These are phyloP conservation scores for Tinamus guttatus DNA, from an alignment of 2,113 vertebrate genomes.

Conservation along the genomic window DNA sequence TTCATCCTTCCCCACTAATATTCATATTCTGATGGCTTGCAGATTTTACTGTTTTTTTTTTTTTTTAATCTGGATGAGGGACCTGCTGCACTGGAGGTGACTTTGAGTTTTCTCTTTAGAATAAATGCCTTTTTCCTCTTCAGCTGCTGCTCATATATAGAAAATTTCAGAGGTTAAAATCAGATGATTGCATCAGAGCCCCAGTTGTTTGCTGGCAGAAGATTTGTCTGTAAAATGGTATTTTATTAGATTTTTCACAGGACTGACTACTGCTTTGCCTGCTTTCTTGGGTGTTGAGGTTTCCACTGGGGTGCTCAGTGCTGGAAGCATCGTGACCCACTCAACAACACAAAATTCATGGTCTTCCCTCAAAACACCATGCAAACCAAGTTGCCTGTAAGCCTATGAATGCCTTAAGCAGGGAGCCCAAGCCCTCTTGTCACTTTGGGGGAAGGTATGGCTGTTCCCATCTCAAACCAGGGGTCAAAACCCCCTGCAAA, in stretches of 20 bases:
- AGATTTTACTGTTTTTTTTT: too few relatives aligned
- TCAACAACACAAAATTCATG: not conserved
- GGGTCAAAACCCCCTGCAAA: conserved; percentile 39
- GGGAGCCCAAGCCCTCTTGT: not conserved
- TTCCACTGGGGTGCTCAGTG: conserved; percentile 25
- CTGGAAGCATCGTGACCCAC: not conserved
- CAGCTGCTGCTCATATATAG: conserved; percentile 46
- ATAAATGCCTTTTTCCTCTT: conserved; percentile 43
- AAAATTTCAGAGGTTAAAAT: conserved; percentile 58
- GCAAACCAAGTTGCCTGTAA: not conserved
- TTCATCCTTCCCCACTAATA: conserved; percentile 43
- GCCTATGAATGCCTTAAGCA: not conserved
- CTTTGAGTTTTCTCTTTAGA: conserved; percentile 23
- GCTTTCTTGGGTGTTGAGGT: not conserved
- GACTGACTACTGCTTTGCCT: conserved; percentile 42
- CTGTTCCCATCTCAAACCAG: conserved; percentile 58
- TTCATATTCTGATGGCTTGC: conserved; percentile 20
- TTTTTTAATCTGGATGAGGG: conserved; percentile 46
- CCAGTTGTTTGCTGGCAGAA: conserved; percentile 54
- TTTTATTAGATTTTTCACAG: conserved; percentile 23
- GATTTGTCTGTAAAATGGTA: conserved; percentile 11
- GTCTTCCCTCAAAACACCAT: not conserved
- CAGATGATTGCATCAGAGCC: conserved; percentile 50
- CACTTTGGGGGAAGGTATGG: not conserved
- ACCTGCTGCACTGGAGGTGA: conserved; percentile 32